Percentiles rank a stretch among this genome's conserved stretches.
These are phyloP conservation scores for Oscheius myriophilus DNA, from an alignment of 2,888 invertebrate species.

Conservation along the genomic window DNA sequence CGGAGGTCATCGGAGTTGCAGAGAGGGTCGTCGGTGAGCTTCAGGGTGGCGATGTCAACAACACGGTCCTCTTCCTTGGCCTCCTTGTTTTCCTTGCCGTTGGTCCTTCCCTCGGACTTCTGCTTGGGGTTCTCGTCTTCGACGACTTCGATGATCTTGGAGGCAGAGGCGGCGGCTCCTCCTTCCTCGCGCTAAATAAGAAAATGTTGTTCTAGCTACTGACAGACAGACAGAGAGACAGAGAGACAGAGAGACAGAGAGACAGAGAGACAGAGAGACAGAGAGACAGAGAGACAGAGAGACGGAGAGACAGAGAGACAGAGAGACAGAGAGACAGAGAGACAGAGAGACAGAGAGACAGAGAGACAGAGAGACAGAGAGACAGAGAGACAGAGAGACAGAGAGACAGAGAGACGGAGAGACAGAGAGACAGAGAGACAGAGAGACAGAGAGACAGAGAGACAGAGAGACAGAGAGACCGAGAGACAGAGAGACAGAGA, in stretches of 20 bases:
- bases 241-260: background rate
- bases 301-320: conserved; percentile 4
- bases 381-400: background rate
- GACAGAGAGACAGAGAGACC: background rate
- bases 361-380: background rate
- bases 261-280: background rate
- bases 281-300: background rate
- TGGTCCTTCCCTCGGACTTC: conserved; percentile 24
- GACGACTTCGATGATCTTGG: conserved; percentile 49
- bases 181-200: conserved; percentile 15
- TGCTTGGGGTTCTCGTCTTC: conserved; percentile 33
- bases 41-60: conserved; percentile 57
- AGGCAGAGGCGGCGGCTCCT: conserved; percentile 43
- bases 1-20: conserved; percentile 68
- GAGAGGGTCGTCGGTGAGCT: conserved; percentile 66
- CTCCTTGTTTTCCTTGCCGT: conserved; percentile 19
- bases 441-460: background rate
- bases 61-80: conserved; percentile 48
- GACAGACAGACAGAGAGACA: background rate
- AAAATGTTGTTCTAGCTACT: background rate
- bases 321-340: background rate
- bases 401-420: background rate
- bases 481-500: background rate
- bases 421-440: background rate
- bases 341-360: background rate